phyloP scores from a whole-genome alignment of 92 coral and sea anemone genomes.

The Zoanthus solanderi region DNA sequence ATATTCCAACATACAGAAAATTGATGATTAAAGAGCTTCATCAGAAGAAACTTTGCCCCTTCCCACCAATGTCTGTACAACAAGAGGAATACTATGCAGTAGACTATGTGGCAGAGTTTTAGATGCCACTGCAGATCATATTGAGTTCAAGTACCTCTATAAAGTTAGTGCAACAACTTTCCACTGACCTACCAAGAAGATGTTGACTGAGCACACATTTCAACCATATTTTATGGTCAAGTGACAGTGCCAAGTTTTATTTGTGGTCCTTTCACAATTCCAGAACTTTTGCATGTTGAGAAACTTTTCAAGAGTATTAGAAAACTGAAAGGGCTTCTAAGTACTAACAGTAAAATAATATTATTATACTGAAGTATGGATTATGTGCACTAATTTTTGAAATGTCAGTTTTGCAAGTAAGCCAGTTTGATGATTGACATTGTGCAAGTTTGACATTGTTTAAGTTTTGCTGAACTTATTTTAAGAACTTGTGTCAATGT shows the following conservation, averaged over 20 bases:
- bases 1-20: constrained; percentile 48
- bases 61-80: constrained; percentile 61
- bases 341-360: constrained; percentile 1
- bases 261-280: constrained; percentile 50
- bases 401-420: no score
- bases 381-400: background rate
- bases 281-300: constrained; percentile 26
- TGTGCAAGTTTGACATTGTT: no score
- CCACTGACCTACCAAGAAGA: constrained; percentile 59
- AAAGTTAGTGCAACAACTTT: constrained; percentile 49
- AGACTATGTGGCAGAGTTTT: constrained; percentile 61
- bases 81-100: constrained; percentile 65
- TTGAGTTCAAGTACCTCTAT: constrained; percentile 53
- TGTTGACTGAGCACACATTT: constrained; percentile 33
- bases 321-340: constrained; percentile 1
- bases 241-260: constrained; percentile 39
- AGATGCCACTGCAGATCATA: constrained; percentile 33
- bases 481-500: no score
- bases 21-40: constrained; percentile 48
- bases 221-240: constrained; percentile 43
- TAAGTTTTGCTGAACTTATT: no score
- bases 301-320: constrained; percentile 28
- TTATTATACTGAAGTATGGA: background rate
- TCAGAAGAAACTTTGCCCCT: constrained; percentile 32
- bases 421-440: background rate